These are phyloP conservation scores for Osmerus mordax DNA, from an alignment of 2,113 vertebrate species.

Conservation along the genomic window DNA sequence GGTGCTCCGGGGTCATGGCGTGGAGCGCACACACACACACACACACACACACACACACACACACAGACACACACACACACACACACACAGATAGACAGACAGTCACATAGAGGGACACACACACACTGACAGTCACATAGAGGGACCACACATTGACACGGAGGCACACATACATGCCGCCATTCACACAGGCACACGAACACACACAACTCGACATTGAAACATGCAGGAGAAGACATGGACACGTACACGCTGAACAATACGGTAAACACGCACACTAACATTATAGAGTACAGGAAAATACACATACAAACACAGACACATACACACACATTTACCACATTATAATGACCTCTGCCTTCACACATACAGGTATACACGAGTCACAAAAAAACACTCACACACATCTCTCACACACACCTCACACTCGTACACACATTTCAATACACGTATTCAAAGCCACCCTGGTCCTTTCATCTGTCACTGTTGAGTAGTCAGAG, in stretches of 20 bases:
- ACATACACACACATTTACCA: neutral
- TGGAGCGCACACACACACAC: neutral
- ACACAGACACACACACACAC: conserved; percentile 16
- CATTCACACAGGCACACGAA: neutral
- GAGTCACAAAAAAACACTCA: neutral
- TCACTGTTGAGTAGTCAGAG: neutral
- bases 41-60: conserved; percentile 8
- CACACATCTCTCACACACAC: neutral
- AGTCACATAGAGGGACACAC: too few relatives aligned
- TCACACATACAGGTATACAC: too few relatives aligned
- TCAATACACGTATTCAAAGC: neutral
- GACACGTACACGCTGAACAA: neutral
- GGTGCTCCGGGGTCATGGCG: conserved; percentile 26
- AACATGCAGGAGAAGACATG: neutral
- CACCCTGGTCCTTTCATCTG: neutral
- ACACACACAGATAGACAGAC: too few relatives aligned
- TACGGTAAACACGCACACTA: neutral
- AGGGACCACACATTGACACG: neutral
- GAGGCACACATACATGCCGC: neutral
- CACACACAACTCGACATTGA: neutral
- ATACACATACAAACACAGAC: neutral
- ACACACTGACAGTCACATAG: neutral
- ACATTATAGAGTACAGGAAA: neutral
- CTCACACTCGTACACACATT: neutral
- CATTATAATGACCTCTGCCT: too few relatives aligned